Base-by-base conservation (phyloP, 2,113 vertebrate species). In the Brienomyrus brachyistius region DNA sequence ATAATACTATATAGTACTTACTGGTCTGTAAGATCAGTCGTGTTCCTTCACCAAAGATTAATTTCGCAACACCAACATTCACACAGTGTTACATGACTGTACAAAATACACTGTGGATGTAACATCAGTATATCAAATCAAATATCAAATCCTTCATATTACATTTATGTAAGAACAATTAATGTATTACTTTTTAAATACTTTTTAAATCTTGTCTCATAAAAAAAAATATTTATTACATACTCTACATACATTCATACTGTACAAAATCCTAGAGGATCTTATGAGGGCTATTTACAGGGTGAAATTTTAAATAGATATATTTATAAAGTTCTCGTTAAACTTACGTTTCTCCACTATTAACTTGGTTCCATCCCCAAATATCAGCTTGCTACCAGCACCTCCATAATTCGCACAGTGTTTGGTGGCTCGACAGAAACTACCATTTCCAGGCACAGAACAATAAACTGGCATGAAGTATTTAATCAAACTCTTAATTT, bases 301-400 rank as follows among this genome's bases (percentile, higher is more conserved):
- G n/a, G n/a, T 66, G n/a, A 66, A 27, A 27, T 27, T 66, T 66
- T 11, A 66, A 66, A 27, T 66, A 66, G 0, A 66, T 66, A 66
- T 11, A 66, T n/a, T 27, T 66, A 66, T 66, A 66, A 27, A 66
- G n/a, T 27, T 66, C 3, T 27, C 9, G n/a, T 66, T n/a, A 77
- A 77, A 85, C 27, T 54, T 87, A 87, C 31, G 27, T 35, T 87
- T 52, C 40, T 87, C 85, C 43, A 74, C 35, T 77, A 82, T 84
- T 66, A 86, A 88, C 85, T 82, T 21, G 89, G 51, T 91, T 45
- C 89, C 62, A 77, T 50, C 35, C n/a, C 86, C n/a, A 88, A 47
- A 88, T 0, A 90, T 90, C 56, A 85, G 90, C 54, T 62, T 90
- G 5, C 1, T 8, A 4, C 0, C 47, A 50, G 23, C 83, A 77